Evolutionary conservation across 1,140 invertebrate genomes (phyloP).

Genomic region (Psix sp.): DNA sequence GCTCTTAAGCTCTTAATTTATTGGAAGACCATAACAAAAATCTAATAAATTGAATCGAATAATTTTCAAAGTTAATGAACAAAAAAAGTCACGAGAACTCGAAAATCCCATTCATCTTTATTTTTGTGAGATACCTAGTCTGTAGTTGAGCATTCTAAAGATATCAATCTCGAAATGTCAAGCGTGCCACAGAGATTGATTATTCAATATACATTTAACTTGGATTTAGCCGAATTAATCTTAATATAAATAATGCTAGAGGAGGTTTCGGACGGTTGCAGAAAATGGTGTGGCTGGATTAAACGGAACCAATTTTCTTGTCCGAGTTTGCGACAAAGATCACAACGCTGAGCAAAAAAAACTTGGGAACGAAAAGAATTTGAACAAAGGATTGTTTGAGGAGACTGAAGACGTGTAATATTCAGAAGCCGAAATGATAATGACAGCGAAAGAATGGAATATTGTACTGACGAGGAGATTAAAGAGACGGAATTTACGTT

Average conservation of each 20-base stretch:
- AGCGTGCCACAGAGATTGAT: constrained; percentile 25
- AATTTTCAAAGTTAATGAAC: too few relatives aligned
- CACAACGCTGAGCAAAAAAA: constrained; percentile 7
- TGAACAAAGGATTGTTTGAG: constrained; percentile 34
- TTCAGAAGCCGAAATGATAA: constrained; percentile 41
- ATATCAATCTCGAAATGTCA: constrained; percentile 27
- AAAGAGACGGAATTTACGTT: constrained; percentile 36
- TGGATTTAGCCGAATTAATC: constrained; percentile 40
- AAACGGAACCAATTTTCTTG: constrained; percentile 35
- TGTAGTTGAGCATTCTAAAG: constrained; percentile 23
- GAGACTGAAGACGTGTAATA: constrained; percentile 38
- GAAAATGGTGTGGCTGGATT: not conserved
- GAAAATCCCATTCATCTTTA: constrained; percentile 38
- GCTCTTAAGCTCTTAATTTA: too few relatives aligned
- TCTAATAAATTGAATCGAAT: too few relatives aligned
- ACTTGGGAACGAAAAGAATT: constrained; percentile 6
- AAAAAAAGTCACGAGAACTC: not conserved
- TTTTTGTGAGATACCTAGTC: constrained; percentile 29
- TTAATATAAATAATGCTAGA: constrained; percentile 45
- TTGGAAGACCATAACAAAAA: too few relatives aligned
- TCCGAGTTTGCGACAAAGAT: constrained; percentile 21
- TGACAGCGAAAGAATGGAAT: constrained; percentile 22
- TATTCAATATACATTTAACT: constrained; percentile 29
- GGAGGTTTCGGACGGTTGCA: not conserved
- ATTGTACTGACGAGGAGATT: constrained; percentile 19